A percentile compares a stretch with the other conserved stretches of the same genome.
Evolutionary conservation across 2,797 vertebrate genomes (phyloP).

Genomic region (Helarctos malayanus): DNA sequence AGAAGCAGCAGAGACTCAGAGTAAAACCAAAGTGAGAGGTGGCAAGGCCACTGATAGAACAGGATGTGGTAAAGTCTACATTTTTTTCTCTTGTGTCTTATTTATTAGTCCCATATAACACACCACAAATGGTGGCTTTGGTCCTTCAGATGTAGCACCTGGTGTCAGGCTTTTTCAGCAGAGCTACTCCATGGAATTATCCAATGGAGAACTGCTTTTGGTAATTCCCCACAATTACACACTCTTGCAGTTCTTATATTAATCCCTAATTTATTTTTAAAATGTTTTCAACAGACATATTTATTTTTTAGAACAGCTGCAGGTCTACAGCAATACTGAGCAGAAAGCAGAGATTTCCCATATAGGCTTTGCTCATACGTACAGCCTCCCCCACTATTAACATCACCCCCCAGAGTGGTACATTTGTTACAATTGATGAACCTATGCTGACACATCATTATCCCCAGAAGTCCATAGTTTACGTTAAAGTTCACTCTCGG

Average conservation of each 20-base stretch:
- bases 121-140: neutral
- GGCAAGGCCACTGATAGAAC: neutral
- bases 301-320: neutral
- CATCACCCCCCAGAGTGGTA: neutral
- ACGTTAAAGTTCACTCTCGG: neutral
- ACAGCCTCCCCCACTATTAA: neutral
- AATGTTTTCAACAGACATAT: neutral
- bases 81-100: neutral
- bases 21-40: conserved; percentile 28
- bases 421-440: neutral
- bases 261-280: neutral
- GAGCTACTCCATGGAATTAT: neutral
- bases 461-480: neutral
- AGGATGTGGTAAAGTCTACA: neutral
- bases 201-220: neutral
- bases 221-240: neutral
- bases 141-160: neutral
- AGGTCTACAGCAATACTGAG: neutral
- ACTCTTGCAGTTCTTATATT: neutral
- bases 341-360: neutral
- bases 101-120: neutral
- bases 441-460: neutral
- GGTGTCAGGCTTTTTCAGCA: neutral
- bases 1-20: neutral
- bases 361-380: neutral